Evolutionary conservation across 2,797 vertebrate genomes (phyloP).

Genomic region (Phylloscopus collybita): DNA sequence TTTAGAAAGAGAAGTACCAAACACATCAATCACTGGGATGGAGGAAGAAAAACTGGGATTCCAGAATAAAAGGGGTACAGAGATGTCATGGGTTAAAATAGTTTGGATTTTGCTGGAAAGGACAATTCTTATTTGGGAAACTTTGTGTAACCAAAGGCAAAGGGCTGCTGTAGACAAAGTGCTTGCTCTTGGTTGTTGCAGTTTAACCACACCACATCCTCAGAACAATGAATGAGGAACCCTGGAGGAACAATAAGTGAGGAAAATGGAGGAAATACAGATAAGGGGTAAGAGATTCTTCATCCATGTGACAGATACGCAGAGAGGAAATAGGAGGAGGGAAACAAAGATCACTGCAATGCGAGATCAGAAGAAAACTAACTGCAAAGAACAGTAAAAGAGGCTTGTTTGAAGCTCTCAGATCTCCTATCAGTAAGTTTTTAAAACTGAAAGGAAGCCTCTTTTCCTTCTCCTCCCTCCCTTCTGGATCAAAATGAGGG

Average conservation of each 20-base stretch:
- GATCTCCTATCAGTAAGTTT: background rate
- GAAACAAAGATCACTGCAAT: background rate
- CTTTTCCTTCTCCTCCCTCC: background rate
- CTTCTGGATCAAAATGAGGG: background rate
- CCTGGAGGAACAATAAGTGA: background rate
- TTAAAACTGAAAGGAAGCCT: constrained; percentile 2
- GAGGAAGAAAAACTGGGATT: background rate
- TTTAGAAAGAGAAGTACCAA: background rate
- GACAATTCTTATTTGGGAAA: background rate
- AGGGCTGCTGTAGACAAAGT: background rate
- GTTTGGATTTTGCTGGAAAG: too few species aligned
- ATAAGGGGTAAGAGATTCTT: background rate
- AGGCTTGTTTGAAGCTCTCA: constrained; percentile 9
- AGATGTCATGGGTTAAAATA: background rate
- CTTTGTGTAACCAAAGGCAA: background rate
- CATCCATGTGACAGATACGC: background rate
- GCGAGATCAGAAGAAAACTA: constrained; percentile 33
- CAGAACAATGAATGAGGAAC: background rate
- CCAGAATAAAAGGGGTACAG: background rate
- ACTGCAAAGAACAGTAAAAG: background rate
- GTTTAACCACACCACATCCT: background rate
- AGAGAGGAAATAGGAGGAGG: background rate
- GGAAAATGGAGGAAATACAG: background rate
- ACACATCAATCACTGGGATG: background rate
- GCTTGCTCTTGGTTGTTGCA: background rate